Percentiles rank a stretch among this genome's conserved stretches.
Conservation (phyloP, 2,888 invertebrate species). For the Diploptera punctata region DNA sequence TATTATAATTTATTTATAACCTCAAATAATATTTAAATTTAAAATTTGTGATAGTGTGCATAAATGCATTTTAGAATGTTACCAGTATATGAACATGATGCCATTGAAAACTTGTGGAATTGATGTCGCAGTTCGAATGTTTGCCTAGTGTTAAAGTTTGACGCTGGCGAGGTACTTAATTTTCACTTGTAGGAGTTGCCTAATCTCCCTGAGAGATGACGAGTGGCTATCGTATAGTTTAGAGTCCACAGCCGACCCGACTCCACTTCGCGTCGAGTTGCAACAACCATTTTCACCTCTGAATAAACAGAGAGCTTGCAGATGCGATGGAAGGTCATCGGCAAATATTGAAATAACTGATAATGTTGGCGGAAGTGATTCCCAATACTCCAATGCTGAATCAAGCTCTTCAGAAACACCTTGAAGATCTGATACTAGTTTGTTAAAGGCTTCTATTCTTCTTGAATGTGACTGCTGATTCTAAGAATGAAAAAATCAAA, state of each 20-base stretch:
- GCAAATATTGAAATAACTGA: conserved; percentile 12
- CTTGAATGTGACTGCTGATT: conserved; percentile 14
- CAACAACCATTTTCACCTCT: conserved; percentile 50
- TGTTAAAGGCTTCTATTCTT: conserved; percentile 25
- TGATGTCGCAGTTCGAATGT: too few species aligned
- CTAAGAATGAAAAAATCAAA: not conserved
- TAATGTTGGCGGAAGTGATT: conserved; percentile 15
- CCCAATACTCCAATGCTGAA: conserved; percentile 28
- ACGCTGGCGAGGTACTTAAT: conserved; percentile 57
- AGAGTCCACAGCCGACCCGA: conserved; percentile 13
- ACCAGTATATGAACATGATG: conserved; percentile 10
- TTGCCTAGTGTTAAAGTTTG: not conserved
- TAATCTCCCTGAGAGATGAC: conserved; percentile 60
- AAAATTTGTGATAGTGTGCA: too few species aligned
- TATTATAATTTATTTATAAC: too few species aligned
- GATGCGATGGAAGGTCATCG: conserved; percentile 5
- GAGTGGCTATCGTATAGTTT: conserved; percentile 59
- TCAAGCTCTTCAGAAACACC: conserved; percentile 29
- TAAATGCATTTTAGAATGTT: too few species aligned
- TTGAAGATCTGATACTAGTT: conserved; percentile 21
- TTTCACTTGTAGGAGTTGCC: conserved; percentile 62
- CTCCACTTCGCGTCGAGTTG: conserved; percentile 22
- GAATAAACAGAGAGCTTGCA: conserved; percentile 15
- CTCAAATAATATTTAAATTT: too few species aligned
- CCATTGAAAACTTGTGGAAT: not conserved